Evolutionary conservation across 1,140 invertebrate species (phyloP), one percentile per base, ranked within the genome.

Genomic region (Lordiphosa stackelbergi): DNA sequence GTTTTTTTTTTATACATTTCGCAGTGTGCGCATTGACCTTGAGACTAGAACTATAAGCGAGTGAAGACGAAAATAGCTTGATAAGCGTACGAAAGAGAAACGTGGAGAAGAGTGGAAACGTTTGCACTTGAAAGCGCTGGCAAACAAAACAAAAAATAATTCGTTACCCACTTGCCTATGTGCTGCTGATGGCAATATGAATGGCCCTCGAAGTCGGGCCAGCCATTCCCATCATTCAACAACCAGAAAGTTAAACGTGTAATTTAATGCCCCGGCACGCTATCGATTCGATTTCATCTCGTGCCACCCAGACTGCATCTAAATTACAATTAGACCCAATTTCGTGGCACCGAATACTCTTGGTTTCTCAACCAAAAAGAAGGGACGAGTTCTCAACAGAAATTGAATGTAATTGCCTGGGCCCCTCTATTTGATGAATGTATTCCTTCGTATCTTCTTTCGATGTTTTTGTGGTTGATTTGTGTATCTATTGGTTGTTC

Each of bases 301-400:
- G n/a, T n/a, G 16, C 28, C 22, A 11, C 40, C n/a, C 55, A 58
- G 65, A 45, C 66, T 71, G 66, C 71, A 68, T 60, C 71, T 62
- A 71, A 69, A 79, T 83, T 83, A 83, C 71, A 79, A 75, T 81
- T 81, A 79, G 59, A 63, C 42, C 57, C 45, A 59, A 64, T 65
- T 71, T 61, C 48, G 31, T 53, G 43, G 52, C 22, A 5, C 22
- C 5, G 5, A 24, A 24, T 40, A n/a, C 13, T 11, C 19, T 61
- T 64, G 59, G 61, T 55, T 62, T 79, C 38, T 24, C 38, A 13
- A 9, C 5, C 13, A 16, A 45, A 31, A 43, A 53, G 24, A 16
- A 19, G 12, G 31, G 42, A 59, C 22, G 56, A 46, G 56, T 28
- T 22, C 13, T 36, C 31, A 24, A 19, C 13, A 35, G 63, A 71